phyloP scores from a whole-genome alignment of 1,140 invertebrate genomes.

The Triops longicaudatus region DNA sequence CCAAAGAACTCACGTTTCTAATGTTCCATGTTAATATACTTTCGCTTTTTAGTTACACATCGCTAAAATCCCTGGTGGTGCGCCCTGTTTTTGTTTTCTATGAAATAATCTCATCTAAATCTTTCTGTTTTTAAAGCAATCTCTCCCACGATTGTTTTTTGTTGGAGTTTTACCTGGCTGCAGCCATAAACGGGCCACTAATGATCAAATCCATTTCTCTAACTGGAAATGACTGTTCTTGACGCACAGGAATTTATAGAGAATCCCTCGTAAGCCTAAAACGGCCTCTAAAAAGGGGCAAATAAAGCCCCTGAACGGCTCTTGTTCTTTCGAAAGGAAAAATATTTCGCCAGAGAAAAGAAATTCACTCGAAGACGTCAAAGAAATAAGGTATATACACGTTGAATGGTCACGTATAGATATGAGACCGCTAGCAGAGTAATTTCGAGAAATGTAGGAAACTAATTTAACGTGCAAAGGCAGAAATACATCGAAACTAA shows the following conservation, averaged over 20 bases:
- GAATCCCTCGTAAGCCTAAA: background rate
- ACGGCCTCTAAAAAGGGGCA: background rate
- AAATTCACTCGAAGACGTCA: background rate
- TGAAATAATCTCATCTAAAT: background rate
- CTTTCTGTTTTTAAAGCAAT: background rate
- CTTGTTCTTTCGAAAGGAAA: background rate
- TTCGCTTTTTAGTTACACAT: background rate
- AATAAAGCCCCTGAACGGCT: background rate
- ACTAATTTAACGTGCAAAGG: no score
- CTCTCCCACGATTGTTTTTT: background rate
- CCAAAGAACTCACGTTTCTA: background rate
- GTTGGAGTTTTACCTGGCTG: background rate
- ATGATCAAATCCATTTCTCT: conserved; percentile 2
- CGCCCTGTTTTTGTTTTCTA: background rate
- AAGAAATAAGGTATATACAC: no score
- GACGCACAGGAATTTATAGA: background rate
- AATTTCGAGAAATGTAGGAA: no score
- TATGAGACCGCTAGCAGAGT: no score
- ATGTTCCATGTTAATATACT: background rate
- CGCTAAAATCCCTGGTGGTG: background rate
- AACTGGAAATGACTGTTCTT: background rate
- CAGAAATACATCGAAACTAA: no score
- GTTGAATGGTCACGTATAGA: no score
- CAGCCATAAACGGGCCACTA: background rate
- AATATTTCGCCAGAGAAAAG: no score